Evolutionary conservation across 2,797 vertebrate species (phyloP).

Genomic region (Gymnothorax javanicus): DNA sequence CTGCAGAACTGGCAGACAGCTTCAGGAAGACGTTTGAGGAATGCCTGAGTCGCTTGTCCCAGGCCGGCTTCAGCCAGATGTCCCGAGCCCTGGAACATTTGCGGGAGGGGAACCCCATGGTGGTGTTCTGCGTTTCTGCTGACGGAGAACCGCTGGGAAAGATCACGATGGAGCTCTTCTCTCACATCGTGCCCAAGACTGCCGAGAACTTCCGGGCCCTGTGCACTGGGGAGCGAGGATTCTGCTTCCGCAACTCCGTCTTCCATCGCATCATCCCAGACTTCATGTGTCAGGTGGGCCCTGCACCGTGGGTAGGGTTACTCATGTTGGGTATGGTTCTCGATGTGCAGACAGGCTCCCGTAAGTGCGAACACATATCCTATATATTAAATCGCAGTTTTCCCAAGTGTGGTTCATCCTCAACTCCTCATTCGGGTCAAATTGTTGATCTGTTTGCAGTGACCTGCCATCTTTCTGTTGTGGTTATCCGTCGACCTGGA

Average conservation of each 20-base stretch:
- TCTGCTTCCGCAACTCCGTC: conserved; percentile 80
- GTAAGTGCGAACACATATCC: too few relatives aligned
- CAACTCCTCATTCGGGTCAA: too few relatives aligned
- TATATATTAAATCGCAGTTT: too few relatives aligned
- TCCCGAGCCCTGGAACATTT: conserved; percentile 82
- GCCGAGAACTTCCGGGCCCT: conserved; percentile 91
- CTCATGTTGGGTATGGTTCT: neutral
- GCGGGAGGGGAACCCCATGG: conserved; percentile 82
- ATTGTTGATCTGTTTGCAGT: too few relatives aligned
- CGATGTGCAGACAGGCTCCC: too few relatives aligned
- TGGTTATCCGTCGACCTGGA: too few relatives aligned
- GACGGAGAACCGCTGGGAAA: conserved; percentile 77
- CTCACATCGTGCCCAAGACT: conserved; percentile 86
- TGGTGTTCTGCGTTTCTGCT: conserved; percentile 81
- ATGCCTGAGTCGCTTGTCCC: conserved; percentile 79
- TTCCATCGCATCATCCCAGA: conserved; percentile 91
- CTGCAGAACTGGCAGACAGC: conserved; percentile 81
- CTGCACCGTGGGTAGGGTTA: neutral
- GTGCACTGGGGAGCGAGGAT: conserved; percentile 89
- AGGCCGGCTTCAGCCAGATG: conserved; percentile 64
- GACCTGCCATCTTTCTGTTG: too few relatives aligned
- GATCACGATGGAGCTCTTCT: conserved; percentile 87
- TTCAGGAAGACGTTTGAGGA: conserved; percentile 88
- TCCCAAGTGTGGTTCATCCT: too few relatives aligned
- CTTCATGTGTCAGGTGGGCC: conserved; percentile 90